Evolutionary conservation across 2,113 vertebrate species (phyloP).

Genomic region (Prolemur simus): DNA sequence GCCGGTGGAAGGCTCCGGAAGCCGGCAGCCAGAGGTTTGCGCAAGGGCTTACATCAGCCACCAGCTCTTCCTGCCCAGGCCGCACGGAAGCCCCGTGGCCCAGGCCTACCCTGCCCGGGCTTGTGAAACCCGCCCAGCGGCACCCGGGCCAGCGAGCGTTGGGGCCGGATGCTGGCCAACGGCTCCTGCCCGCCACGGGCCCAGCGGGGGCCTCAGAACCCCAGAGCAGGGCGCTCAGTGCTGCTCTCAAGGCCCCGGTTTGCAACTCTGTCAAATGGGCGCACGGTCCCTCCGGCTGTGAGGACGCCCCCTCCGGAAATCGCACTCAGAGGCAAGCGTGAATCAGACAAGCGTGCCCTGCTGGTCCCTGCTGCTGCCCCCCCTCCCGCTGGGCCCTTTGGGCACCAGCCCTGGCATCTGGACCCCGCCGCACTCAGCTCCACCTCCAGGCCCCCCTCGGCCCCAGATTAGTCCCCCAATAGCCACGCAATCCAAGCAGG

Average conservation of each 20-base stretch:
- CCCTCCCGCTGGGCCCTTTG: accelerated
- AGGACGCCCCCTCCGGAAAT: accelerated
- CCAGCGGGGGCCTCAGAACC: neutral
- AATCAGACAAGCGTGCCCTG: accelerated
- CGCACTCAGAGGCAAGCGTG: neutral
- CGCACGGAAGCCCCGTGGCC: constrained; percentile 37
- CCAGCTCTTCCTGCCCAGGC: constrained; percentile 62
- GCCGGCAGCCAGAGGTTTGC: neutral
- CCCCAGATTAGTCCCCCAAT: neutral
- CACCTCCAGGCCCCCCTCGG: neutral
- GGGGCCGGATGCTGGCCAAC: constrained; percentile 47
- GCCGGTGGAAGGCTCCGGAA: constrained; percentile 67
- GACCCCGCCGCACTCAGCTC: neutral
- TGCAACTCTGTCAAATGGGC: neutral
- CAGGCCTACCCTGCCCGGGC: constrained; percentile 37
- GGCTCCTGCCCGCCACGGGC: neutral
- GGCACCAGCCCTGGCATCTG: neutral
- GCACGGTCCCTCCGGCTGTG: accelerated
- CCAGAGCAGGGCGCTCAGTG: accelerated
- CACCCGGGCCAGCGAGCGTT: neutral
- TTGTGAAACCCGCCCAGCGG: constrained; percentile 78
- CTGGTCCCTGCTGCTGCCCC: neutral
- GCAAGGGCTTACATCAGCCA: constrained; percentile 76
- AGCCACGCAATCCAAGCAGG: neutral
- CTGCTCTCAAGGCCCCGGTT: accelerated